A percentile compares a stretch with the other conserved stretches of the same genome.
These are phyloP conservation scores for Thaumetopoea pityocampa DNA, from an alignment of 1,140 invertebrate genomes.

Conservation along the genomic window DNA sequence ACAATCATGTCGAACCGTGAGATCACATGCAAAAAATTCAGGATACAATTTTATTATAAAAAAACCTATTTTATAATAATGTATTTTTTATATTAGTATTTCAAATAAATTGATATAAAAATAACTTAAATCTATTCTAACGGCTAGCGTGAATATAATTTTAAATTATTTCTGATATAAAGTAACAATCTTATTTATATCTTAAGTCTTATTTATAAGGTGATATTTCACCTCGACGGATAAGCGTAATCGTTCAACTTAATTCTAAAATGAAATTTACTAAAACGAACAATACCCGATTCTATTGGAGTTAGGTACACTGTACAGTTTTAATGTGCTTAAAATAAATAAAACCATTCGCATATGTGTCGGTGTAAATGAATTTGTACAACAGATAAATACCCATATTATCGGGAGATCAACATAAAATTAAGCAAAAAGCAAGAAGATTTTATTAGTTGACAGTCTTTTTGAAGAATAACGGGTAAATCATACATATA, in stretches of 20 bases:
- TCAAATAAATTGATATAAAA: constrained; percentile 60
- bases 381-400: constrained; percentile 17
- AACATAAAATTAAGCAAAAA: too few species aligned
- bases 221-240: constrained; percentile 40
- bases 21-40: constrained; percentile 27
- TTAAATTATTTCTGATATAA: constrained; percentile 58
- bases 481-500: too few species aligned
- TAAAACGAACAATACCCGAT: constrained; percentile 20
- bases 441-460: too few species aligned
- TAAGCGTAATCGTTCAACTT: constrained; percentile 70
- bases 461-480: too few species aligned
- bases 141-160: constrained; percentile 39
- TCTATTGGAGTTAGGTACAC: constrained; percentile 16
- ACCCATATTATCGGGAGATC: too few species aligned
- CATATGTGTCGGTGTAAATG: constrained; percentile 11
- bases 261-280: constrained; percentile 41
- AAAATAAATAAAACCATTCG: constrained; percentile 14
- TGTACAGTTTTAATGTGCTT: constrained; percentile 7
- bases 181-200: constrained; percentile 55
- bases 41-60: constrained; percentile 33
- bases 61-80: constrained; percentile 28
- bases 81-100: constrained; percentile 46
- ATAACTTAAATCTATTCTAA: constrained; percentile 47
- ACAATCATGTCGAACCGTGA: constrained; percentile 25
- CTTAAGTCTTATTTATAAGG: constrained; percentile 69